Conservation (phyloP, 2,888 invertebrate species). For the Dinocampus coccinellae region DNA sequence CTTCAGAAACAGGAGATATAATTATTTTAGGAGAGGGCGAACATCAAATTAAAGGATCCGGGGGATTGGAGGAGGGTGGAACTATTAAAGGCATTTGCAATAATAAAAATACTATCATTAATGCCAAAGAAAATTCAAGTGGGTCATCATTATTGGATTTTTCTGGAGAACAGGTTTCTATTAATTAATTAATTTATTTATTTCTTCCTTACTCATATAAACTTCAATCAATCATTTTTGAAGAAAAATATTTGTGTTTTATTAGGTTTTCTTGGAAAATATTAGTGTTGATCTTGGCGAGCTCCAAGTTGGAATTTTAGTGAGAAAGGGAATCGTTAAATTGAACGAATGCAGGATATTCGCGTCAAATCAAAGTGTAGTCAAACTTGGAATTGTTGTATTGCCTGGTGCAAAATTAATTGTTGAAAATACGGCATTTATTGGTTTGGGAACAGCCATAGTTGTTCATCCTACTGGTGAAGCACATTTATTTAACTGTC, state of each 20-base stretch:
- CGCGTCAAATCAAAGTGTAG: conserved; percentile 71
- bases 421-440: conserved; percentile 70
- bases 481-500: conserved; percentile 62
- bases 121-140: conserved; percentile 70
- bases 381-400: conserved; percentile 73
- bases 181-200: conserved; percentile 5
- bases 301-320: conserved; percentile 71
- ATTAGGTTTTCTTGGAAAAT: conserved; percentile 71
- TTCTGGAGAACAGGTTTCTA: conserved; percentile 66
- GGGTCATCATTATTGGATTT: conserved; percentile 72
- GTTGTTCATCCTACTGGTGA: conserved; percentile 62
- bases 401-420: conserved; percentile 68
- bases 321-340: conserved; percentile 70
- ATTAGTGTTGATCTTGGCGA: conserved; percentile 71
- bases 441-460: conserved; percentile 72
- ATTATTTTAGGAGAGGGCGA: conserved; percentile 71
- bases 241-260: not conserved
- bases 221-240: not conserved
- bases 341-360: conserved; percentile 72
- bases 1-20: conserved; percentile 68
- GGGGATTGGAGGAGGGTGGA: conserved; percentile 72
- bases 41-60: conserved; percentile 71
- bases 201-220: not conserved
- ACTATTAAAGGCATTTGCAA: conserved; percentile 63
- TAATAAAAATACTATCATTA: conserved; percentile 60